Percentiles rank a stretch among this genome's conserved stretches.
Conservation (phyloP, 1,140 invertebrate genomes). For the Lineus longissimus region DNA sequence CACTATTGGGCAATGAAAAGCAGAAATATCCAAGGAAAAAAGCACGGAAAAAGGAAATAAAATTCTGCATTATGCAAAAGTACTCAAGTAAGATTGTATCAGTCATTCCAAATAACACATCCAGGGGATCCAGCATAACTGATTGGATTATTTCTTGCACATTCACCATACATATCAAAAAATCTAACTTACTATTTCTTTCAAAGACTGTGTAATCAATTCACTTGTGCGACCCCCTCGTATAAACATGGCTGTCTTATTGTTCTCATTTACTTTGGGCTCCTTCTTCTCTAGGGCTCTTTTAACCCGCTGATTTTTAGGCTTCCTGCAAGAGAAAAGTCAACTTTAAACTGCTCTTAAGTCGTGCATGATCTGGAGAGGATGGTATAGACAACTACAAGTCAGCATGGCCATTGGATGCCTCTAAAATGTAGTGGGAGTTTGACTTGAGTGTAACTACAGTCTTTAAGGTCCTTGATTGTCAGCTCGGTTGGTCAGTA, state of each 20-base stretch:
- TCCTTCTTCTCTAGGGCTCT: slow-evolving; percentile 74
- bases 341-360: background rate
- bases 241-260: slow-evolving; percentile 79
- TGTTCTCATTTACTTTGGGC: slow-evolving; percentile 84
- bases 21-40: no score
- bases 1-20: no score
- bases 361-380: background rate
- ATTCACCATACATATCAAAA: background rate
- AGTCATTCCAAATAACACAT: background rate
- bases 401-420: no score
- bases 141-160: background rate
- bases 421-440: no score
- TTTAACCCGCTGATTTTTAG: slow-evolving; percentile 84
- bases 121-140: background rate
- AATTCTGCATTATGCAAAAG: background rate
- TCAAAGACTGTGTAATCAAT: slow-evolving; percentile 69
- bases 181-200: slow-evolving; percentile 71
- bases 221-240: slow-evolving; percentile 81
- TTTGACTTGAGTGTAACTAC: no score
- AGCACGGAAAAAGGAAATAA: no score
- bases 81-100: background rate
- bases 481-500: no score
- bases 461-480: no score
- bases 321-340: slow-evolving; percentile 60
- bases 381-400: no score